A percentile compares a stretch with the other conserved stretches of the same genome.
phyloP scores from a whole-genome alignment of 2,113 vertebrate species.

The Sclerurus mexicanus region DNA sequence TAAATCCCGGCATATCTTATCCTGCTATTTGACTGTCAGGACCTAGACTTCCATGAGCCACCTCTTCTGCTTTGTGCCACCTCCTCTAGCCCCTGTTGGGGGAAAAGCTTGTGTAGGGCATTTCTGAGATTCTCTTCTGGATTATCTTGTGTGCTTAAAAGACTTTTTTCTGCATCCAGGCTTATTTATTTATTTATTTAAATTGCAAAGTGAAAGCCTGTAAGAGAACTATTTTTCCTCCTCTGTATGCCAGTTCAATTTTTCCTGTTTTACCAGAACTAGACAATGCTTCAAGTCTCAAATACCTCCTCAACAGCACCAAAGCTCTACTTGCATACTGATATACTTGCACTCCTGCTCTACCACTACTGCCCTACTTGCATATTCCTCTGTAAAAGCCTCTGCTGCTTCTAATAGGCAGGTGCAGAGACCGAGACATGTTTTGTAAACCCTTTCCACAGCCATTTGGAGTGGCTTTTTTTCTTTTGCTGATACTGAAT shows the following conservation, averaged over 20 bases:
- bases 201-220: neutral
- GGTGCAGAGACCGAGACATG: neutral
- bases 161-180: neutral
- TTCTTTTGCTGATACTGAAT: neutral
- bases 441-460: neutral
- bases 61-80: neutral
- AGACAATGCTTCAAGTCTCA: neutral
- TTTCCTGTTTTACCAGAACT: neutral
- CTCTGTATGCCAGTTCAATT: neutral
- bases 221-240: neutral
- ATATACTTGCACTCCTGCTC: neutral
- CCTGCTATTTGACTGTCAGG: neutral
- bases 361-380: neutral
- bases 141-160: neutral
- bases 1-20: neutral
- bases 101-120: neutral
- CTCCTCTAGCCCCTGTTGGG: rapidly evolving
- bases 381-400: neutral
- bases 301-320: neutral
- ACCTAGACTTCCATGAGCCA: neutral
- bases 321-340: neutral
- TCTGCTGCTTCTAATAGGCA: neutral
- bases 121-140: neutral
- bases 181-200: neutral
- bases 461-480: neutral